Evolutionary conservation across 2,113 vertebrate genomes (phyloP).

Genomic region (Lasiurus cinereus): DNA sequence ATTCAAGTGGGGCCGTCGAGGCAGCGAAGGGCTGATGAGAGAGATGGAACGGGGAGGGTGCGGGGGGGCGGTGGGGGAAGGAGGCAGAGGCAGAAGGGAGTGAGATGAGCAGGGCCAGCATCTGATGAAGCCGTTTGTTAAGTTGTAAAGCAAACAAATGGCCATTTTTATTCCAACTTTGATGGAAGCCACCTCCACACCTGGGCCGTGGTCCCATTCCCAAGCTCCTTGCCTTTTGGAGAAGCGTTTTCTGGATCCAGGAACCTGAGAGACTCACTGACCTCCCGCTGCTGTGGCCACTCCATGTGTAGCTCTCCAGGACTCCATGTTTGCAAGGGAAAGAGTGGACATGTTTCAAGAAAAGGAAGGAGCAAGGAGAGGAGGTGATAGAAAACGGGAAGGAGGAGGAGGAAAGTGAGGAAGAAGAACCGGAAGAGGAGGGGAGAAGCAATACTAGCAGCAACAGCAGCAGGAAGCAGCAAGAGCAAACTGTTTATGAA

Average conservation of each 20-base stretch:
- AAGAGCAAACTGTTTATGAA: not conserved
- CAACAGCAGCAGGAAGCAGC: not conserved
- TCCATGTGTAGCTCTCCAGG: not conserved
- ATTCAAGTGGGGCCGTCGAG: slow-evolving; percentile 57
- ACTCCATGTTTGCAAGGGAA: not conserved
- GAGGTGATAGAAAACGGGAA: not conserved
- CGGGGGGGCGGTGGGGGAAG: not conserved
- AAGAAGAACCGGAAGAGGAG: not conserved
- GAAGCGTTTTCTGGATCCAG: not conserved
- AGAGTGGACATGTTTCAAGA: slow-evolving; percentile 15
- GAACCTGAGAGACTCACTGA: not conserved
- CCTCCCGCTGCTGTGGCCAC: not conserved
- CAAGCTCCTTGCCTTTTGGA: not conserved
- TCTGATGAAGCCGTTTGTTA: not conserved
- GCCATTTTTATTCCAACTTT: not conserved
- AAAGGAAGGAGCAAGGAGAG: not conserved
- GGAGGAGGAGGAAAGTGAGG: not conserved
- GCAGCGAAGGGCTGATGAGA: slow-evolving; percentile 57
- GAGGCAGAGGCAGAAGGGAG: slow-evolving; percentile 41
- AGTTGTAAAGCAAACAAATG: not conserved
- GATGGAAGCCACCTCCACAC: not conserved
- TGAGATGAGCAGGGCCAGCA: slow-evolving; percentile 51
- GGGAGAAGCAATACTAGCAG: not conserved
- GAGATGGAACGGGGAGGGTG: slow-evolving; percentile 30
- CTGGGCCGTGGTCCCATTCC: not conserved